phyloP scores from a whole-genome alignment of 2,113 vertebrate genomes.

The Ochotona curzoniae region DNA sequence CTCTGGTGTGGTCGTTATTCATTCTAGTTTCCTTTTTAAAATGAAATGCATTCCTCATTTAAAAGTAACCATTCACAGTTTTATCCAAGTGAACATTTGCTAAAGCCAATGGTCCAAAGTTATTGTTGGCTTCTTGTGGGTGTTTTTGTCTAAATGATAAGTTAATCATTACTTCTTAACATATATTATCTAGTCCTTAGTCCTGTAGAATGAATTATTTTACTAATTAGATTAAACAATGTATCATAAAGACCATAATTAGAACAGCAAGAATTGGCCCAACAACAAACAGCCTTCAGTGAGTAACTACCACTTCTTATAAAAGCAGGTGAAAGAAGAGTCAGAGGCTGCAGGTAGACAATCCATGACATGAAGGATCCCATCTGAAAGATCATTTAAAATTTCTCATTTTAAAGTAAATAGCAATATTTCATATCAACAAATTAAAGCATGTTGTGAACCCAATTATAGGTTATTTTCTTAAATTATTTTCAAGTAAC shows the following conservation, averaged over 20 bases:
- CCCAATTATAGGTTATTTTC: constrained; percentile 35
- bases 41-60: constrained; percentile 52
- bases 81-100: constrained; percentile 74
- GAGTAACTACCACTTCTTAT: constrained; percentile 80
- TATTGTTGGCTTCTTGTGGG: constrained; percentile 61
- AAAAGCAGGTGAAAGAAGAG: constrained; percentile 76
- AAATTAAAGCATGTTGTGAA: not conserved
- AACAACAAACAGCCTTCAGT: constrained; percentile 82
- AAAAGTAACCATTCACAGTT: constrained; percentile 41
- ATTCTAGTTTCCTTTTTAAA: constrained; percentile 65
- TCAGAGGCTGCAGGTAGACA: constrained; percentile 77
- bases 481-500: constrained; percentile 49
- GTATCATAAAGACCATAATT: constrained; percentile 82
- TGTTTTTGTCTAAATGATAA: constrained; percentile 66
- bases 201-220: constrained; percentile 72
- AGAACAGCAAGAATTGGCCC: constrained; percentile 74
- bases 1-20: constrained; percentile 60
- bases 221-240: constrained; percentile 81
- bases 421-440: constrained; percentile 34
- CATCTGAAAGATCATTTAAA: constrained; percentile 62
- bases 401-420: constrained; percentile 68
- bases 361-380: constrained; percentile 62
- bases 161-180: constrained; percentile 64
- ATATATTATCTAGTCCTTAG: constrained; percentile 69
- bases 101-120: constrained; percentile 71